Conservation (phyloP, 2,113 vertebrate genomes). For the Delphinapterus leucas region DNA sequence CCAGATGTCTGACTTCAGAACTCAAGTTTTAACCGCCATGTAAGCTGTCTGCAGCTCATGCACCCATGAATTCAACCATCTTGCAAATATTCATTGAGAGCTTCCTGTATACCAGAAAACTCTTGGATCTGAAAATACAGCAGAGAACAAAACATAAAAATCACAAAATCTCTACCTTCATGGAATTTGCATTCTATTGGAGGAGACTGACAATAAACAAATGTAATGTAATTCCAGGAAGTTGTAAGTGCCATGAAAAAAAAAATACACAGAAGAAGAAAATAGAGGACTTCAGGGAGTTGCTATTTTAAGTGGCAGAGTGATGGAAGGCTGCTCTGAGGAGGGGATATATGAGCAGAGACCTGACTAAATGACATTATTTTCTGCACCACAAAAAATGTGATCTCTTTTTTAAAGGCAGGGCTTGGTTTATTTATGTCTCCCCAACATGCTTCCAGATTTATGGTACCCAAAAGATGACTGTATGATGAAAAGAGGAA, state of each 20-base stretch:
- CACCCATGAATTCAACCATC: background rate
- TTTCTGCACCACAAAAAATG: background rate
- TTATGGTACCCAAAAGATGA: background rate
- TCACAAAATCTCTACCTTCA: background rate
- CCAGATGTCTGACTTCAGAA: background rate
- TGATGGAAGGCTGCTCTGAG: background rate
- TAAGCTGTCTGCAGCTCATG: background rate
- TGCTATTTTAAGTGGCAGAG: background rate
- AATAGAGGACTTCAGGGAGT: background rate
- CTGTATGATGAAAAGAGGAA: background rate
- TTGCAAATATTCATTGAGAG: background rate
- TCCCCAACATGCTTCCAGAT: background rate
- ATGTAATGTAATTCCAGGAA: background rate
- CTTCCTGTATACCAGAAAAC: background rate
- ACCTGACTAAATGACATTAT: background rate
- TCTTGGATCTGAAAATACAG: background rate
- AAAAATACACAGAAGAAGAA: background rate
- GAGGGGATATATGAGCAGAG: background rate
- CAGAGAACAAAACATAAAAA: background rate
- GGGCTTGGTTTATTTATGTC: background rate
- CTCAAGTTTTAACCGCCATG: background rate
- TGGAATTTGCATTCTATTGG: background rate
- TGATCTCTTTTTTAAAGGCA: background rate
- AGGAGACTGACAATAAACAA: background rate
- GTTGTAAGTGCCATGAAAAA: background rate